phyloP scores from a whole-genome alignment of 2,113 vertebrate genomes.

The Chiloscyllium plagiosum region DNA sequence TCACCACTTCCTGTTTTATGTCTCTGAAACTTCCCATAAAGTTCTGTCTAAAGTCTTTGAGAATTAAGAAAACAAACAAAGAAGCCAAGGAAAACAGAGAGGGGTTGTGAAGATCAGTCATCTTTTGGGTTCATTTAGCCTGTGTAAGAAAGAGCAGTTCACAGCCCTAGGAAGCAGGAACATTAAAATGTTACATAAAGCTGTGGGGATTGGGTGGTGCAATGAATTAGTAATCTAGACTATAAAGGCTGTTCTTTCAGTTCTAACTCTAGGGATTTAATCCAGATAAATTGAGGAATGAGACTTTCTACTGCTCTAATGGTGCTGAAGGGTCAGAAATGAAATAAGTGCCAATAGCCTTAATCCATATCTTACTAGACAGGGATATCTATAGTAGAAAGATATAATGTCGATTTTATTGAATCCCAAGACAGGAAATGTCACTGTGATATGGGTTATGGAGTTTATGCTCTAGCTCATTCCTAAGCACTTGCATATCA shows the following conservation, averaged over 20 bases:
- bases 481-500: background rate
- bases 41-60: conserved; percentile 25
- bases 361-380: background rate
- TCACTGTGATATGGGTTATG: background rate
- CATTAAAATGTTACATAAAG: background rate
- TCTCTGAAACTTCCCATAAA: conserved; percentile 33
- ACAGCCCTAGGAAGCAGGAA: background rate
- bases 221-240: conserved; percentile 10
- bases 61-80: conserved; percentile 26
- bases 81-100: conserved; percentile 30
- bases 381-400: background rate
- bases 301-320: conserved; percentile 1
- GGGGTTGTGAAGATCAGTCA: conserved; percentile 32
- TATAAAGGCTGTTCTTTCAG: background rate
- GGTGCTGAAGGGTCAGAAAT: background rate
- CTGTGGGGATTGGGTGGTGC: conserved; percentile 25
- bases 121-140: conserved; percentile 26
- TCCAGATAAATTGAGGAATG: background rate
- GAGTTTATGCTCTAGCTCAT: background rate
- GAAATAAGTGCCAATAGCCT: background rate
- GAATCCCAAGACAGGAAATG: background rate
- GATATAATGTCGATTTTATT: background rate
- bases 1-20: conserved; percentile 29
- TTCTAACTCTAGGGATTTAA: background rate
- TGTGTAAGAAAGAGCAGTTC: background rate